Base-by-base conservation (phyloP, 2,113 vertebrate species). In the Solea solea region DNA sequence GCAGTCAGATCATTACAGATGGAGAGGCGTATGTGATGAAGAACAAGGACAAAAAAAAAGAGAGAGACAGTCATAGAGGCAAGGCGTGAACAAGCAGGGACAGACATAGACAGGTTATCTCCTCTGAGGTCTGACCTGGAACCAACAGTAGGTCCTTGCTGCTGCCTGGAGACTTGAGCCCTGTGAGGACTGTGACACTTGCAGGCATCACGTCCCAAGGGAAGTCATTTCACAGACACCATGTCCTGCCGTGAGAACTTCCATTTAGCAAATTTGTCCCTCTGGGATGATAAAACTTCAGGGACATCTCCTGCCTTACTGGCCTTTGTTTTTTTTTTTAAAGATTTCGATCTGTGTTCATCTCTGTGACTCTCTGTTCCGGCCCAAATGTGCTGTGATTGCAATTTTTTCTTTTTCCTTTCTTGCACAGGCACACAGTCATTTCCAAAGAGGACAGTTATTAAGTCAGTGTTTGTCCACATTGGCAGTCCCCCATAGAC, bases 141-240 rank as follows among this genome's bases (percentile, higher is more conserved):
- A 60, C 68, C 60, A 81, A 72, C 28, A 46, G 51, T 67, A 64
- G 81, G 69, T 79, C 80, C 66, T 86, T 83, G 85, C 85, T 62
- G 83, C 73, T 67, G 81, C 46, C 72, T 49, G 64, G 63, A 82
- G 85, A 92, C 59, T 54, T 82, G 66, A 78, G 74, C 81, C 64
- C 61, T 21, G 8, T 6, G 55, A 86, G 85, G 69, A 82, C 72
- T 63, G n/a, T 80, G 82, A 83, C 84, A 90, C 90, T 88, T 88
- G 58, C 86, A 85, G 78, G 46, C 71, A 53, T 81, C 87, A 78
- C 69, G 69, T 89, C 87, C 86, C 85, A 67, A 72, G 72, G 85
- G 84, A 89, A 88, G 76, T 72, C 87, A 86, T 92, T 91, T 89
- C 78, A 73, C 48, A 69, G 65, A 83, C 53, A 64, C 58, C 45